phyloP scores from a whole-genome alignment of 2,888 invertebrate species.

The Belgica antarctica region DNA sequence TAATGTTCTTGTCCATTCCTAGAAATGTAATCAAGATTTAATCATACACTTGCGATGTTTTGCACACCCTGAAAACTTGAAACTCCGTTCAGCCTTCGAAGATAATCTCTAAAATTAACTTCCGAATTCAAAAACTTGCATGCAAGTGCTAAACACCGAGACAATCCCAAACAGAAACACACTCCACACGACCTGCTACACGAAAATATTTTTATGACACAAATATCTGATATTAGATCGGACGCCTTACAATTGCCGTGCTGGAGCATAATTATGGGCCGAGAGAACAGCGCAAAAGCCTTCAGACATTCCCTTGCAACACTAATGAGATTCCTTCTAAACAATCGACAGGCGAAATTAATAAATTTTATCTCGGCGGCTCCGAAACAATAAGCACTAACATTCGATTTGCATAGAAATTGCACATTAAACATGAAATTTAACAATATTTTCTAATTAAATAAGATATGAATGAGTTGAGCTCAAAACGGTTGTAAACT shows the following conservation, averaged over 20 bases:
- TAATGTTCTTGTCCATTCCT: too few species aligned
- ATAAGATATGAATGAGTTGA: constrained; percentile 39
- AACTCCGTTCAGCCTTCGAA: too few species aligned
- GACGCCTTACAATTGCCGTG: not conserved
- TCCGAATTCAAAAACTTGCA: too few species aligned
- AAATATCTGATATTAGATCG: constrained; percentile 3
- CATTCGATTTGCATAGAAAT: constrained; percentile 40
- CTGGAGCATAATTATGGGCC: not conserved
- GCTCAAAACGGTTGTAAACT: constrained; percentile 18
- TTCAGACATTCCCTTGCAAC: constrained; percentile 7
- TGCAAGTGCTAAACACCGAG: too few species aligned
- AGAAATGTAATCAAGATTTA: too few species aligned
- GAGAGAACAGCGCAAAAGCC: not conserved
- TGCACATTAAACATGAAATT: constrained; percentile 30
- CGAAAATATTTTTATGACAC: not conserved
- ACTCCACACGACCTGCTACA: not conserved
- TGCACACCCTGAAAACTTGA: too few species aligned
- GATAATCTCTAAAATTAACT: too few species aligned
- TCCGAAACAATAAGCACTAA: constrained; percentile 21
- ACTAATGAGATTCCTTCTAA: constrained; percentile 26
- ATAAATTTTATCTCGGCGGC: constrained; percentile 33
- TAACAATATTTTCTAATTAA: constrained; percentile 38
- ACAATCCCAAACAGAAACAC: too few species aligned
- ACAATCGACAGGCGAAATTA: constrained; percentile 22
- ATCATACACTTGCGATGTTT: too few species aligned